These are phyloP conservation scores for Mycetomoellerius zeteki DNA, from an alignment of 1,140 invertebrate species.

Conservation along the genomic window DNA sequence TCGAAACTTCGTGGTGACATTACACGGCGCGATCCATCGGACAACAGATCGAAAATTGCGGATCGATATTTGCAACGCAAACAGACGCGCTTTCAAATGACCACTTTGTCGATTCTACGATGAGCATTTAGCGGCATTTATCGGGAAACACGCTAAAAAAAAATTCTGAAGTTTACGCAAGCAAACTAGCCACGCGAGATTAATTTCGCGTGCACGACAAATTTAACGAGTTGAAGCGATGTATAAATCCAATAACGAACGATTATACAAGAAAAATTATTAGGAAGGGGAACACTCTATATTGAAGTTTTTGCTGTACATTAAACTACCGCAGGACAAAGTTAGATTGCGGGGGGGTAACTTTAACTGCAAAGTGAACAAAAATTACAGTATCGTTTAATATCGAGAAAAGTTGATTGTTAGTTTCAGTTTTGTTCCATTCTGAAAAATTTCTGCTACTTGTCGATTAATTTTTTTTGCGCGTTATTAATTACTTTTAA, in stretches of 20 bases:
- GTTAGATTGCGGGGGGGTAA: slow-evolving; percentile 40
- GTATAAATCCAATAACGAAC: slow-evolving; percentile 20
- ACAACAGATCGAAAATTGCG: slow-evolving; percentile 21
- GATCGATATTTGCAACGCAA: slow-evolving; percentile 28
- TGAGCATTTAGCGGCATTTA: slow-evolving; percentile 2
- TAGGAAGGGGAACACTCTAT: not conserved
- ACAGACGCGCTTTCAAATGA: not conserved
- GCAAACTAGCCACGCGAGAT: slow-evolving; percentile 6
- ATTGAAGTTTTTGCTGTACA: slow-evolving; percentile 39
- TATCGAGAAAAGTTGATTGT: slow-evolving; percentile 31
- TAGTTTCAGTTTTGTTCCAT: not conserved
- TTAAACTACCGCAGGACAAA: not conserved
- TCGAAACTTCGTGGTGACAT: slow-evolving; percentile 59
- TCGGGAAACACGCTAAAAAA: not conserved
- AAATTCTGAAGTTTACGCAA: not conserved
- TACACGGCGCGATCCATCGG: slow-evolving; percentile 11
- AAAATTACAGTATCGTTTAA: slow-evolving; percentile 35
- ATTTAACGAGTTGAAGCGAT: slow-evolving; percentile 33
- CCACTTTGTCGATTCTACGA: not conserved
- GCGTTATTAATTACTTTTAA: not conserved
- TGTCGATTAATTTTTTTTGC: slow-evolving; percentile 32
- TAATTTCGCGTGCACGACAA: slow-evolving; percentile 29
- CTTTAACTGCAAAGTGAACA: slow-evolving; percentile 14
- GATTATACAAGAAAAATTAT: slow-evolving; percentile 33
- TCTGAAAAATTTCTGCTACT: not conserved